phyloP scores from a whole-genome alignment of 2,888 invertebrate species.

The Uropetala carovei region DNA sequence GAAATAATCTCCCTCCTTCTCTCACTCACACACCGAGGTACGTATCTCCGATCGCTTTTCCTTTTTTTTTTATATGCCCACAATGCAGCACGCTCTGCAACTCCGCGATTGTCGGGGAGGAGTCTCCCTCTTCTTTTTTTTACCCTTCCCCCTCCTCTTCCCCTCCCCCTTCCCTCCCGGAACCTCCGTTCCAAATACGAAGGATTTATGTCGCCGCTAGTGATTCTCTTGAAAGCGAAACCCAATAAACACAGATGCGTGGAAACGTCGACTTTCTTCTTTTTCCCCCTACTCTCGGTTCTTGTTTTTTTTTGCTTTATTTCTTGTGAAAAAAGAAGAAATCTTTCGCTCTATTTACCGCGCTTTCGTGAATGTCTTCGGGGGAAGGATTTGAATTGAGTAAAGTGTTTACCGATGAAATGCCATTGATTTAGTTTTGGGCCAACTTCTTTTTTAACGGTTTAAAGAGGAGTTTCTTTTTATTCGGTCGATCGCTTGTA shows the following conservation, averaged over 20 bases:
- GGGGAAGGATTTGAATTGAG: neutral
- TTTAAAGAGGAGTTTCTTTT: neutral
- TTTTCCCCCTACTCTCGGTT: neutral
- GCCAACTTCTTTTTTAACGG: conserved; percentile 23
- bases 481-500: neutral
- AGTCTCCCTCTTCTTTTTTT: neutral
- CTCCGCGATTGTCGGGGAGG: conserved; percentile 56
- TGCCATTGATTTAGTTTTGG: neutral
- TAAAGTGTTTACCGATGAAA: conserved; percentile 22
- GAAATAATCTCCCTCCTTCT: conserved; percentile 11
- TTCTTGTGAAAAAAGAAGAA: neutral
- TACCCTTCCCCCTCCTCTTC: neutral
- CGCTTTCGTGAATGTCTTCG: conserved; percentile 9
- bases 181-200: neutral
- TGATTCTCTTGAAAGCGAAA: conserved; percentile 59
- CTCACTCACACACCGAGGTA: conserved; percentile 13
- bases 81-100: conserved; percentile 26
- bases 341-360: conserved; percentile 12
- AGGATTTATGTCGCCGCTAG: conserved; percentile 44
- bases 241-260: conserved; percentile 53
- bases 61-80: conserved; percentile 38
- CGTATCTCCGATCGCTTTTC: conserved; percentile 61
- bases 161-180: neutral
- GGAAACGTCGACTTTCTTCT: conserved; percentile 14
- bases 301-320: neutral